These are phyloP conservation scores for Elaphurus davidianus DNA, from an alignment of 2,113 vertebrate species.

Conservation along the genomic window DNA sequence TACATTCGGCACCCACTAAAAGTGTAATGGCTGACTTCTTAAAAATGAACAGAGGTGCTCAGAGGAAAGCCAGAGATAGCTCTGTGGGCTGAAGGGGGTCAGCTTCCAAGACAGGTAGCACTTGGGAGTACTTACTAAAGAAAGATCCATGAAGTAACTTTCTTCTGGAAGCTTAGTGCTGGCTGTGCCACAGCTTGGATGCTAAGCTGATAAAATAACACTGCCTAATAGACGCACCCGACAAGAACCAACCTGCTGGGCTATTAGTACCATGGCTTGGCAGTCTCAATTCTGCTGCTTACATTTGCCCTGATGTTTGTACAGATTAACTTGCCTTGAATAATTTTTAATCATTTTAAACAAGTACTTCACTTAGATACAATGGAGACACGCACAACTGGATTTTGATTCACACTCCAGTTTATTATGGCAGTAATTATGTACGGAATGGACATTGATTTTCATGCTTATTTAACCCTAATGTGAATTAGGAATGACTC, in stretches of 20 bases:
- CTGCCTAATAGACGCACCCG: not conserved
- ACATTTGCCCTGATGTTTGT: not conserved
- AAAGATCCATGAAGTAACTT: not conserved
- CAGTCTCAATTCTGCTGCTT: not conserved
- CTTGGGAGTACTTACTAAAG: not conserved
- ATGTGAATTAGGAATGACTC: constrained; percentile 37
- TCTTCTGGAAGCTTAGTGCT: not conserved
- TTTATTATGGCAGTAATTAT: not conserved
- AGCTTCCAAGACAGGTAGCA: not conserved
- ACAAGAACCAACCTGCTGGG: constrained; percentile 47
- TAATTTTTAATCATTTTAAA: constrained; percentile 60
- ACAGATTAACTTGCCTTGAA: constrained; percentile 38
- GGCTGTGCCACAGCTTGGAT: not conserved
- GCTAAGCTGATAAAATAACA: not conserved
- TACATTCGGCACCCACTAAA: not conserved
- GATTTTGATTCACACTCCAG: constrained; percentile 27
- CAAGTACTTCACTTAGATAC: not conserved
- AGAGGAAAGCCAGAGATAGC: not conserved
- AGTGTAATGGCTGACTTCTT: not conserved
- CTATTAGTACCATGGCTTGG: not conserved
- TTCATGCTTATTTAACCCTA: constrained; percentile 34
- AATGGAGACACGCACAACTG: not conserved
- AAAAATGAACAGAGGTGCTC: not conserved
- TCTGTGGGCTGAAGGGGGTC: not conserved
- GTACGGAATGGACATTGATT: not conserved